Base-by-base conservation (phyloP, 2,113 vertebrate genomes). In the Zosterops hypoxanthus region DNA sequence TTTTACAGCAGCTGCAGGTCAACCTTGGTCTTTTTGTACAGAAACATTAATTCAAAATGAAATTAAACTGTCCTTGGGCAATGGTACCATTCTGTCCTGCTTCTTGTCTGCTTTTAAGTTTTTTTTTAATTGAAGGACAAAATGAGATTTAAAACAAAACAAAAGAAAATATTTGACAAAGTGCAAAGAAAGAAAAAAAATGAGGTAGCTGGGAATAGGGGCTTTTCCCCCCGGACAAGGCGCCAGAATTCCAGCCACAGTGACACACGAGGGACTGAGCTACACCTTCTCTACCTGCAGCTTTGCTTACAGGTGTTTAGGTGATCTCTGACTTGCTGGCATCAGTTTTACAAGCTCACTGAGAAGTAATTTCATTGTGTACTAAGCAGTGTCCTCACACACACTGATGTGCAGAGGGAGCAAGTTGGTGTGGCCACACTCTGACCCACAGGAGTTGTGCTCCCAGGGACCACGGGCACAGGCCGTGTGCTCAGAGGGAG, bases 21-120 rank as follows among this genome's bases (percentile, higher is more conserved):
- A 97, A 77, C 93, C 82, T 95, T 86, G 84, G 93, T 94, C 94
- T 95, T 95, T 96, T 79, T 86, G 94, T 96, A 92, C 96, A 97
- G 95, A 97, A 95, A 94, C 93, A 92, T 61, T 73, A 88, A 93
- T 92, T 90, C 81, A 87, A 96, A 90, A 84, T 94, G 82, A 96
- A 97, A 93, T 71, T n/a, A 53, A 97, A 83, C 57, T 66, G 16
- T 92, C 96, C 96, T 97, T 70, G 95, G 92, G 92, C 88, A 94
- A 96, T 4, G 47, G 75, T 90, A 73, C 60, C 93, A 79, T 83
- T 95, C 91, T 95, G 95, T 93, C 92, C 90, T 31, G 14, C 94
- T 90, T 42, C 83, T 88, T 56, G 72, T 86, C 82, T 59, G 91
- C 81, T 94, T 95, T 90, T 78, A 88, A 91, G 87, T 52, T 78